phyloP scores from a whole-genome alignment of 1,140 invertebrate species.

The Uloborus diversus region DNA sequence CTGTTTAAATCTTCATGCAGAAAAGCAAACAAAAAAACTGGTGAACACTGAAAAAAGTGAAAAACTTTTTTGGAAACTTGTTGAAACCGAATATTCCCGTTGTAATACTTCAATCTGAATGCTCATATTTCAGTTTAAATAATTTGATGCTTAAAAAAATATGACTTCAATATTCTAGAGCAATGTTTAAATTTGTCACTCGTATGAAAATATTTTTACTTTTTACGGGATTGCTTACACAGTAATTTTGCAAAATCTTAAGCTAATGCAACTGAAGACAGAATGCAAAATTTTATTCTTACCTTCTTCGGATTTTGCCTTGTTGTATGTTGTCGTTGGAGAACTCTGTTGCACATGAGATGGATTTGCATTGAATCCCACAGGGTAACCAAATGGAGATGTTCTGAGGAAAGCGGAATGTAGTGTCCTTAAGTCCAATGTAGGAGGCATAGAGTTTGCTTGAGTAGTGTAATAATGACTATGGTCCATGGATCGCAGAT shows the following conservation, averaged over 20 bases:
- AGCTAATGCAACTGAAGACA: neutral
- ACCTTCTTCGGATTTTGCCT: conserved; percentile 37
- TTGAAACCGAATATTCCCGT: no score
- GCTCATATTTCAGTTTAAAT: no score
- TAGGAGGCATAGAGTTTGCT: neutral
- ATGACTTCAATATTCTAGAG: no score
- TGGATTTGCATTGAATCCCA: conserved; percentile 20
- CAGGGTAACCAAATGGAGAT: conserved; percentile 22
- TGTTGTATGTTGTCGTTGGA: conserved; percentile 1
- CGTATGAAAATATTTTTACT: no score
- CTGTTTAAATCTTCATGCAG: no score
- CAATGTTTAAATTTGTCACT: no score
- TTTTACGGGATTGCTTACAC: no score
- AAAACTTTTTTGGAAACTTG: no score
- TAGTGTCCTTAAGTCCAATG: conserved; percentile 38
- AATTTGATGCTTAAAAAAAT: no score
- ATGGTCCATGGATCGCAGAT: conserved; percentile 6
- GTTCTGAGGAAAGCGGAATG: conserved; percentile 15
- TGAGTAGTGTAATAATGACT: conserved; percentile 28
- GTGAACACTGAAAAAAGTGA: no score
- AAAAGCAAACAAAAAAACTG: no score
- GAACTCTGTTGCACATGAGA: conserved; percentile 23
- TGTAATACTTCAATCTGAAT: no score
- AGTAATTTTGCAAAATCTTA: neutral
- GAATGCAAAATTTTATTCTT: neutral